Evolutionary conservation across 2,888 invertebrate species (phyloP), one percentile per base, ranked within the genome.

Genomic region (Stenotaenia linearis): DNA sequence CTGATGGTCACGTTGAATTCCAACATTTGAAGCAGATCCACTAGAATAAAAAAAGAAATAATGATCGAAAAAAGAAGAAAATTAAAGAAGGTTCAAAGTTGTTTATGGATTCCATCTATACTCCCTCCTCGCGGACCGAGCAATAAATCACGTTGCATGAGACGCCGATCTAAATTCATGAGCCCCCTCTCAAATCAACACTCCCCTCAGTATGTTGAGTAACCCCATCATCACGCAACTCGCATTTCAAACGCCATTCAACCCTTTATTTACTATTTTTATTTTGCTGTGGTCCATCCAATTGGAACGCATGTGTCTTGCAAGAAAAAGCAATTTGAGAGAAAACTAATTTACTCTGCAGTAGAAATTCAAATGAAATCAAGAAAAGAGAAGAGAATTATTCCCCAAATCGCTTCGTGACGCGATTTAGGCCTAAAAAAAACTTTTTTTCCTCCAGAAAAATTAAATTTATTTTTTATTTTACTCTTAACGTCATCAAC

Each of bases 21-120:
- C 87, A 98, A 88, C 96, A 98, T 97, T 88, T 98, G 98, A 83
- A 99, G 91, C 79, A 99, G 90, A 87, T 99, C 98, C 86, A 98
- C 97, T 97, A 90, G 91, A 91, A 86, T 87, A 87, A 83, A 79
- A 81, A 82, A 79, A 12, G 79, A 0, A 75, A 74, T 25, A n/a
- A n/a, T n/a, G n/a, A n/a, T n/a, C n/a, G n/a, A 69, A 28, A 23
- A 25, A 75, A 75, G 35, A 4, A 32, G 9, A 35, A 75, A 75
- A 30, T 37, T 32, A 30, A 32, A 75, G 21, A 37, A 37, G 32
- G n/a, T 35, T 37, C 30, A 28, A 75, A 75, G 35, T 28, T 28
- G 25, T 69, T 69, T 69, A 69, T 69, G 28, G 69, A 69, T 69
- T 69, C 69, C 69, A 69, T 69, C 69, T 69, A 25, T 69, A 69